Evolutionary conservation across 2,888 invertebrate genomes (phyloP).

Genomic region (Penaeus monodon): DNA sequence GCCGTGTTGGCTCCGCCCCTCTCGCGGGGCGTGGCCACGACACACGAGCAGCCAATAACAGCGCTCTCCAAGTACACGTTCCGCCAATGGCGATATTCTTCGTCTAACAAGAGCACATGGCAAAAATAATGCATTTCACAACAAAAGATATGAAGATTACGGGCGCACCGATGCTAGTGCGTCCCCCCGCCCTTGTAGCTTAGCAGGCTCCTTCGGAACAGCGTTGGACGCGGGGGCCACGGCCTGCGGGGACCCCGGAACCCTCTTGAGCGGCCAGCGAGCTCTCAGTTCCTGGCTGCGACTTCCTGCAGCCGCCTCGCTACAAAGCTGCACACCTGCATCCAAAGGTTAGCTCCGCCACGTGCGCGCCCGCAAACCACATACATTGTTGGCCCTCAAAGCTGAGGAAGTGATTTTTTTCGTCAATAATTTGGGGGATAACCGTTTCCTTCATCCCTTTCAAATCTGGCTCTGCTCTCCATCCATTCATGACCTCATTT

Average conservation of each 20-base stretch:
- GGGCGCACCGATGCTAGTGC: constrained; percentile 30
- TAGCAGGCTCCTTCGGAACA: constrained; percentile 6
- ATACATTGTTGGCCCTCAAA: constrained; percentile 36
- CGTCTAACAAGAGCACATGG: constrained; percentile 36
- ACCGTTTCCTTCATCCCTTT: constrained; percentile 19
- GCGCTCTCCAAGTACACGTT: constrained; percentile 26
- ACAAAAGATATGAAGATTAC: constrained; percentile 44
- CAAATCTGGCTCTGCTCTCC: constrained; percentile 4
- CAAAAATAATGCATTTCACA: constrained; percentile 52
- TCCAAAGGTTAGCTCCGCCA: constrained; percentile 45
- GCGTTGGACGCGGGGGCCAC: constrained; percentile 24
- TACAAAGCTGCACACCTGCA: constrained; percentile 40
- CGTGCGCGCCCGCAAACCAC: constrained; percentile 43
- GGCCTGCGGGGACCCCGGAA: constrained; percentile 44
- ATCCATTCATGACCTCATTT: constrained; percentile 39
- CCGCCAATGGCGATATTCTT: constrained; percentile 55
- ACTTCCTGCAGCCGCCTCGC: constrained; percentile 51
- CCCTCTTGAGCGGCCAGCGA: constrained; percentile 15
- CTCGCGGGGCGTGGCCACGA: constrained; percentile 43
- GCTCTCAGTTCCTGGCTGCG: constrained; percentile 46
- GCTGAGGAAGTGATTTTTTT: constrained; percentile 51
- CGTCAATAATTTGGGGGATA: constrained; percentile 17
- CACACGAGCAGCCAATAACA: constrained; percentile 47
- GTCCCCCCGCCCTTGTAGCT: constrained; percentile 30
- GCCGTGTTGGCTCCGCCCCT: constrained; percentile 40